phyloP scores from a whole-genome alignment of 2,888 invertebrate genomes.

The Gryllus longicercus region DNA sequence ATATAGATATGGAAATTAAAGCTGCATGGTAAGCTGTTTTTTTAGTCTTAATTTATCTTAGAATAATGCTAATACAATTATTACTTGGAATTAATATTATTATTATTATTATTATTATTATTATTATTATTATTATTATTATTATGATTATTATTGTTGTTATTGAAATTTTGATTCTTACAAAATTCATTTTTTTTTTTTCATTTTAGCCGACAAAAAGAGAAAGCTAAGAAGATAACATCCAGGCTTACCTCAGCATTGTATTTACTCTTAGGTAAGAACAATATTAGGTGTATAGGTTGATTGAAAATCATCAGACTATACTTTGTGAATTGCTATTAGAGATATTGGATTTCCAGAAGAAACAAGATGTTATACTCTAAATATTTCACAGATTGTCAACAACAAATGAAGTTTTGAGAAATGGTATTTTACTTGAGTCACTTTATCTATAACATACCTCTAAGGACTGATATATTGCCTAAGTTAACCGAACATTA shows the following conservation, averaged over 20 bases:
- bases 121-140: neutral
- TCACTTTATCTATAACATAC: too few species aligned
- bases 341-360: neutral
- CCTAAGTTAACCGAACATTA: too few species aligned
- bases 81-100: neutral
- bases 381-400: too few species aligned
- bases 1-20: constrained; percentile 49
- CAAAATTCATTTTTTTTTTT: neutral
- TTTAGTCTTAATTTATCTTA: neutral
- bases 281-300: neutral
- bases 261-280: constrained; percentile 38
- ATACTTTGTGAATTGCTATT: neutral
- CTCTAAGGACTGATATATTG: too few species aligned
- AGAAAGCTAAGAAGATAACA: constrained; percentile 37
- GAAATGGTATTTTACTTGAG: too few species aligned
- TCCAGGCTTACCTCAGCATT: constrained; percentile 38
- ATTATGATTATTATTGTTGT: constrained; percentile 1
- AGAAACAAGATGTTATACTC: neutral
- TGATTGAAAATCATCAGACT: neutral
- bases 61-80: neutral
- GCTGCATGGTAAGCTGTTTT: constrained; percentile 42
- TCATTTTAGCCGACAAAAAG: constrained; percentile 35
- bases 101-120: neutral
- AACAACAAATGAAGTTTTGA: too few species aligned
- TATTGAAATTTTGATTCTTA: neutral